Conservation (phyloP, 2,797 vertebrate genomes). For the Masticophis lateralis region DNA sequence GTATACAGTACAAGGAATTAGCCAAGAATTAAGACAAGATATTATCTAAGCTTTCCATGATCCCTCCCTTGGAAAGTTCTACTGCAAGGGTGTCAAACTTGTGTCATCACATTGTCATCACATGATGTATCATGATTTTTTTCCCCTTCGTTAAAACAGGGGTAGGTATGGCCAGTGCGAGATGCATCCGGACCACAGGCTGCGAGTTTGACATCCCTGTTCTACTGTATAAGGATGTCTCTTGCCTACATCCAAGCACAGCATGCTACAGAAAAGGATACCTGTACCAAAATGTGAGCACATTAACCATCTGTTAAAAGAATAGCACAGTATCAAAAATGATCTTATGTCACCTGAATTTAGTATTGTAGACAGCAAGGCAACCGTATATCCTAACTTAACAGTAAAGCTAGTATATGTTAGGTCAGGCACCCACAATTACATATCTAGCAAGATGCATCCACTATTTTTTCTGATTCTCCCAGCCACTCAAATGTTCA, state of each 20-base stretch:
- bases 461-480: neutral
- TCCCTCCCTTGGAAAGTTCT: neutral
- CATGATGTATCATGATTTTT: too few species aligned
- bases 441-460: neutral
- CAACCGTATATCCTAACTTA: neutral
- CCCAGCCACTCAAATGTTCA: neutral
- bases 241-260: neutral
- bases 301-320: neutral
- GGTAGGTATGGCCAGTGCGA: too few species aligned
- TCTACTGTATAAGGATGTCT: neutral
- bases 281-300: neutral
- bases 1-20: neutral
- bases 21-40: neutral
- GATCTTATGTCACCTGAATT: neutral
- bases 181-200: too few species aligned
- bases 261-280: neutral
- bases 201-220: neutral
- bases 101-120: too few species aligned
- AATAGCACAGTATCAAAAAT: neutral
- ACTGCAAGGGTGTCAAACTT: too few species aligned
- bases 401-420: neutral
- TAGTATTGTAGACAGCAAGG: neutral
- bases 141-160: too few species aligned
- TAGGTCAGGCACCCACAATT: neutral
- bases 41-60: neutral